Evolutionary conservation across 2,888 invertebrate genomes (phyloP).

Genomic region (Limnephilus auricula): DNA sequence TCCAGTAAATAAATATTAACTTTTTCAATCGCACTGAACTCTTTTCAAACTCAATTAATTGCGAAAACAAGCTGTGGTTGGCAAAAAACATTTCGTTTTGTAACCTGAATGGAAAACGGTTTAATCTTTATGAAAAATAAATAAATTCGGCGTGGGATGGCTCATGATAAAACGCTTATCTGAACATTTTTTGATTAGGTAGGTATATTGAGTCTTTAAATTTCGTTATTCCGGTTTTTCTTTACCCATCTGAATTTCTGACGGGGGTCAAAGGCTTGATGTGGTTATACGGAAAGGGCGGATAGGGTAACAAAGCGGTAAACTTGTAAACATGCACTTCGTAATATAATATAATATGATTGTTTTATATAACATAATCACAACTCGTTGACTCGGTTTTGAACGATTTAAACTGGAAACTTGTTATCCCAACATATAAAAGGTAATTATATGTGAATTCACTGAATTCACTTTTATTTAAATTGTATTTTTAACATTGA

Average conservation of each 20-base stretch:
- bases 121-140: slow-evolving; percentile 52
- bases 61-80: slow-evolving; percentile 32
- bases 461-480: too few species aligned
- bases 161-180: slow-evolving; percentile 38
- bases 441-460: too few species aligned
- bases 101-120: background rate
- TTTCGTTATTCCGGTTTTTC: slow-evolving; percentile 44
- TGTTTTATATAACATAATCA: background rate
- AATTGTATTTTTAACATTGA: too few species aligned
- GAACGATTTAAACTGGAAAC: background rate
- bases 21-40: slow-evolving; percentile 32
- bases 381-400: background rate
- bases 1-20: slow-evolving; percentile 26
- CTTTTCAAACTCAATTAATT: slow-evolving; percentile 43
- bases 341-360: background rate
- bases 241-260: slow-evolving; percentile 22
- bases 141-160: slow-evolving; percentile 27
- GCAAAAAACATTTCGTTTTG: slow-evolving; percentile 36
- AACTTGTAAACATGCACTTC: background rate
- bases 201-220: slow-evolving; percentile 34
- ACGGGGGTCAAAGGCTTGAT: slow-evolving; percentile 39
- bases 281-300: slow-evolving; percentile 34
- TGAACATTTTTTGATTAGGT: slow-evolving; percentile 46
- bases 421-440: background rate
- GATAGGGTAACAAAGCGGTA: slow-evolving; percentile 33